phyloP scores from a whole-genome alignment of 1,140 invertebrate genomes.

The Vanessa atalanta region DNA sequence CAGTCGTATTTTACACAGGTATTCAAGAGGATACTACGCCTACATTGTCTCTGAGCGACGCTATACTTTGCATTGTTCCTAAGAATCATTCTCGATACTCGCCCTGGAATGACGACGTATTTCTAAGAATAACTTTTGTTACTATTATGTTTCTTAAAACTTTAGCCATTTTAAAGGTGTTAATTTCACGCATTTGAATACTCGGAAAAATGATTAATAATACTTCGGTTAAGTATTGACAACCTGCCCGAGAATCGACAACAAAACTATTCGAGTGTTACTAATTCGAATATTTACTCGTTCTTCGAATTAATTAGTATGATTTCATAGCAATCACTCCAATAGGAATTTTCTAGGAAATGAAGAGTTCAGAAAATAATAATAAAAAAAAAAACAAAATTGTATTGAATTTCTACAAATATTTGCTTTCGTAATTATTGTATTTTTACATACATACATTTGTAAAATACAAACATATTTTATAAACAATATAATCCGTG shows the following conservation, averaged over 20 bases:
- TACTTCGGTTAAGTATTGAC: conserved; percentile 23
- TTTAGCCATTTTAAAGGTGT: conserved; percentile 13
- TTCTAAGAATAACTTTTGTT: conserved; percentile 57
- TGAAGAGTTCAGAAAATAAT: too few relatives aligned
- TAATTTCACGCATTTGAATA: conserved; percentile 28
- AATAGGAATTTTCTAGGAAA: too few relatives aligned
- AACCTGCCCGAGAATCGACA: conserved; percentile 26
- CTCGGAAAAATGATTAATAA: conserved; percentile 38
- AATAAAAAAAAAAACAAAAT: too few relatives aligned
- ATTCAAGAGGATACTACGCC: conserved; percentile 38
- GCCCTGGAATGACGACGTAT: conserved; percentile 51
- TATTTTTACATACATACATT: too few relatives aligned
- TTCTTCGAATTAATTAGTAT: conserved; percentile 17
- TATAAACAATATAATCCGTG: too few relatives aligned
- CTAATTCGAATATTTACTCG: neutral
- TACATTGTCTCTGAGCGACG: conserved; percentile 34
- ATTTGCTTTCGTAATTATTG: too few relatives aligned
- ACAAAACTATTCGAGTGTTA: neutral
- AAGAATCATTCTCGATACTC: conserved; percentile 57
- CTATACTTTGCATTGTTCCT: conserved; percentile 50
- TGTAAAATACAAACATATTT: too few relatives aligned
- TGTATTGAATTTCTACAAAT: too few relatives aligned
- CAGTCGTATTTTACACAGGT: conserved; percentile 9
- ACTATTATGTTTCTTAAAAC: conserved; percentile 38
- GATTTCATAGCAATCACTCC: too few relatives aligned